Evolutionary conservation across 2,888 invertebrate species (phyloP).

Genomic region (Trilocha varians): DNA sequence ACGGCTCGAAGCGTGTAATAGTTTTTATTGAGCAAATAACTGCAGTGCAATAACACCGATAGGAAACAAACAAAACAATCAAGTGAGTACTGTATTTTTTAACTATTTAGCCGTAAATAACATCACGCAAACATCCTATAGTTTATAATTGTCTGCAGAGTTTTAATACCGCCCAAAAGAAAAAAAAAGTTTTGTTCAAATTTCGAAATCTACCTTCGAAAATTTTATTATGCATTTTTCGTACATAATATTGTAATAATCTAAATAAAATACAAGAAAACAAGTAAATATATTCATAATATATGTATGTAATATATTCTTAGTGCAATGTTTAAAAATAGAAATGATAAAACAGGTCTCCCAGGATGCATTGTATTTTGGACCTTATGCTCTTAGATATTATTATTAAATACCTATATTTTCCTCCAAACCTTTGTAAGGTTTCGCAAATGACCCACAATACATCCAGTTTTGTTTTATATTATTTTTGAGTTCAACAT

Average conservation of each 20-base stretch:
- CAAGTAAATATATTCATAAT: background rate
- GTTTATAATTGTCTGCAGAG: no score
- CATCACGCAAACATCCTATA: no score
- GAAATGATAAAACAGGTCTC: background rate
- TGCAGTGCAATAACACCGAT: no score
- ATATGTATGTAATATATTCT: background rate
- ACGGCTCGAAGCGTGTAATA: background rate
- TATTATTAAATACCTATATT: no score
- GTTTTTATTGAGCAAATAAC: no score
- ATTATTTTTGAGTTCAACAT: no score
- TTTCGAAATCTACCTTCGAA: background rate
- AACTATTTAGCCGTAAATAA: no score
- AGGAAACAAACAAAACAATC: no score
- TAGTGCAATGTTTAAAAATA: background rate
- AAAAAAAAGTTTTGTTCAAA: background rate
- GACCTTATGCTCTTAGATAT: background rate
- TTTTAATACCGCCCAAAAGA: background rate
- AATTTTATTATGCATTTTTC: background rate
- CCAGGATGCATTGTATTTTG: background rate
- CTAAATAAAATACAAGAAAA: background rate
- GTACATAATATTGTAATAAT: background rate
- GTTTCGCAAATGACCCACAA: no score
- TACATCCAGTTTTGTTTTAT: no score
- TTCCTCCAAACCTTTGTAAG: no score
- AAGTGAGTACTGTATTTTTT: no score